Conservation (phyloP, 1,140 invertebrate species). For the Neodiprion lecontei region DNA sequence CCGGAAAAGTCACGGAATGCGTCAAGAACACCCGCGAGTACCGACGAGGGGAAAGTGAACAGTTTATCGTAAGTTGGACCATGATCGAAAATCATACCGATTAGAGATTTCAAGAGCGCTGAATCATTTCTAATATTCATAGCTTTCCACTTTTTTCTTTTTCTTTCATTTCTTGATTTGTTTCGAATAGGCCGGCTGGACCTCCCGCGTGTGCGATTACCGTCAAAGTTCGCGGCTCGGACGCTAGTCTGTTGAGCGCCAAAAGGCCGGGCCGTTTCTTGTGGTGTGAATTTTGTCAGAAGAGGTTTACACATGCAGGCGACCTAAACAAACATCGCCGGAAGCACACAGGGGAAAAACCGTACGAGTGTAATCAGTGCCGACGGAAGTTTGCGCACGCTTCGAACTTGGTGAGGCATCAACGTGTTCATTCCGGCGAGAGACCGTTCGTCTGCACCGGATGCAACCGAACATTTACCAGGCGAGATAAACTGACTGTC, state of each 20-base stretch:
- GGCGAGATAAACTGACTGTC: slow-evolving; percentile 28
- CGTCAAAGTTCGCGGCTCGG: not conserved
- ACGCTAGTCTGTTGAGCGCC: not conserved
- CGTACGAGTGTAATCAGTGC: slow-evolving; percentile 29
- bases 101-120: not conserved
- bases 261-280: not conserved
- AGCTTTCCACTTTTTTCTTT: not conserved
- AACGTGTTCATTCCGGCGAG: slow-evolving; percentile 32
- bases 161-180: not conserved
- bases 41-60: too few species aligned
- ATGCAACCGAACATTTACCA: slow-evolving; percentile 26
- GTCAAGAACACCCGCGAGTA: too few species aligned
- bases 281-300: slow-evolving; percentile 28
- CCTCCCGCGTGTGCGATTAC: not conserved
- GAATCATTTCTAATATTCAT: not conserved
- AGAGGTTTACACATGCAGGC: slow-evolving; percentile 28
- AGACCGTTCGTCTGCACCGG: slow-evolving; percentile 26
- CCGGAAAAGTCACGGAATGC: too few species aligned
- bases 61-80: not conserved
- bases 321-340: slow-evolving; percentile 32
- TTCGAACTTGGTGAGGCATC: slow-evolving; percentile 32
- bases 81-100: not conserved
- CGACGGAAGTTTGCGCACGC: slow-evolving; percentile 25
- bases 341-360: slow-evolving; percentile 33
- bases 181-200: not conserved